phyloP scores from a whole-genome alignment of 1,140 invertebrate species.

The Nephila pilipes region DNA sequence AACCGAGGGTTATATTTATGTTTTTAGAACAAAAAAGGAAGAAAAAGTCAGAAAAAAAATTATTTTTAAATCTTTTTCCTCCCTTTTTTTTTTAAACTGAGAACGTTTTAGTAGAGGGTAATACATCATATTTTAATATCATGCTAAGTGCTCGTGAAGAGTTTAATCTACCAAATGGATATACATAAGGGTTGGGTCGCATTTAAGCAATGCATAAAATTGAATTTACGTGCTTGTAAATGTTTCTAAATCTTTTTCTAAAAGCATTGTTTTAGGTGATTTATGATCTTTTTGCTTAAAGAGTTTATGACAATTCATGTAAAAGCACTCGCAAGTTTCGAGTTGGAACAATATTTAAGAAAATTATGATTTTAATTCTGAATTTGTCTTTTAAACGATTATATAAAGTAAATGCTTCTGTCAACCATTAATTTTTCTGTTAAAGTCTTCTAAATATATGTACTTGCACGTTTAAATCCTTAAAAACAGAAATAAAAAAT shows the following conservation, averaged over 20 bases:
- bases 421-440: too few species aligned
- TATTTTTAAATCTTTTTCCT: not conserved
- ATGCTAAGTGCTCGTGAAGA: not conserved
- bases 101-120: not conserved
- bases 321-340: too few species aligned
- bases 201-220: not conserved
- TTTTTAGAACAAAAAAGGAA: not conserved
- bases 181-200: not conserved
- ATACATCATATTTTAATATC: slow-evolving; percentile 25
- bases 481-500: too few species aligned
- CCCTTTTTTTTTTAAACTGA: not conserved
- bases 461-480: too few species aligned
- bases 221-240: not conserved
- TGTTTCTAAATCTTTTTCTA: not conserved
- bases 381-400: too few species aligned
- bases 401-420: too few species aligned
- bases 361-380: too few species aligned
- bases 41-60: not conserved
- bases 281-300: too few species aligned
- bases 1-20: not conserved
- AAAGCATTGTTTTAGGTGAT: not conserved
- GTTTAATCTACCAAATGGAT: slow-evolving; percentile 2
- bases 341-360: too few species aligned
- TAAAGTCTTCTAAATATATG: too few species aligned
- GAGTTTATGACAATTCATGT: too few species aligned